Conservation (phyloP, 2,888 invertebrate species). For the Cephus sareptanus region DNA sequence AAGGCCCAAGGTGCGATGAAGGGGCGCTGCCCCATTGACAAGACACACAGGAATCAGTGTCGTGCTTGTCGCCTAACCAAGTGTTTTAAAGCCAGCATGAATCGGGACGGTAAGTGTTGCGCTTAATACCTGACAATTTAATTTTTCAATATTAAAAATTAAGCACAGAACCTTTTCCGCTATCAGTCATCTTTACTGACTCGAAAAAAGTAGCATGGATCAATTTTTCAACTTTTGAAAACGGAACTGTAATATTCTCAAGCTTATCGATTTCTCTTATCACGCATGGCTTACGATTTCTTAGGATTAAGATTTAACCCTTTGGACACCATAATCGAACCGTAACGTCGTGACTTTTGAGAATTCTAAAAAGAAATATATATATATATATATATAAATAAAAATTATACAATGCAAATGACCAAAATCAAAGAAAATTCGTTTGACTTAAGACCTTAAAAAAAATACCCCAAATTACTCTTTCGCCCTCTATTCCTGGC, state of each 20-base stretch:
- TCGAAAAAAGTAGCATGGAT: too few relatives aligned
- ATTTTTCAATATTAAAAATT: neutral
- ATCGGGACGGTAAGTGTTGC: slow-evolving; percentile 90
- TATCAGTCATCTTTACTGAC: too few relatives aligned
- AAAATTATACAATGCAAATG: neutral
- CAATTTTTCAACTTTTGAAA: neutral
- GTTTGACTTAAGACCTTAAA: neutral
- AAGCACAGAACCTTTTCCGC: neutral
- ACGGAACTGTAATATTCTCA: slow-evolving; percentile 23
- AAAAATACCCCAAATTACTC: neutral
- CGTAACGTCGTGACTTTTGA: neutral
- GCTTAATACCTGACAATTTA: neutral
- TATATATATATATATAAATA: neutral
- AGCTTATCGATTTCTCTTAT: slow-evolving; percentile 44
- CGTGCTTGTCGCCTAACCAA: slow-evolving; percentile 94
- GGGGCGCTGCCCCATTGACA: slow-evolving; percentile 95
- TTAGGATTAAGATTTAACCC: slow-evolving; percentile 43
- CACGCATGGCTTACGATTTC: slow-evolving; percentile 39
- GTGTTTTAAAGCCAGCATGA: slow-evolving; percentile 97
- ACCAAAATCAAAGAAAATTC: neutral
- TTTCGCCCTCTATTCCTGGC: neutral
- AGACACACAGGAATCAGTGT: slow-evolving; percentile 97
- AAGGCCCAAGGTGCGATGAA: slow-evolving; percentile 94
- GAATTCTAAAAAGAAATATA: neutral
- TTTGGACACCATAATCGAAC: slow-evolving; percentile 22